Conservation (phyloP, 2,113 vertebrate species). For the Puffinus mauretanicus region DNA sequence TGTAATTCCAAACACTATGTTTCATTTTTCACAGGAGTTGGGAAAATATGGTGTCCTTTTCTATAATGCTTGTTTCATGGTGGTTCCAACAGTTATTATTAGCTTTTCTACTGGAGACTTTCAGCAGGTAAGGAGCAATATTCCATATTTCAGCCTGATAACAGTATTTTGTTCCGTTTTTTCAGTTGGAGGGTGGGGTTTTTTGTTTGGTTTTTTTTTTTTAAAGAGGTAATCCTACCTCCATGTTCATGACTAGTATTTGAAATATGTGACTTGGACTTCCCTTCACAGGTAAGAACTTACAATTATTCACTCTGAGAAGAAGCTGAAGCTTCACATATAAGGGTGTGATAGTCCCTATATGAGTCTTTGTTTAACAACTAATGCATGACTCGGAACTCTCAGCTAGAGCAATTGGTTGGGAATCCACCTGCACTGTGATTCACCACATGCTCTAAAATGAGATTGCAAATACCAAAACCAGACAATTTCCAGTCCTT, state of each 20-base stretch:
- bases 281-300: not conserved
- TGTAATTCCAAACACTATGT: not conserved
- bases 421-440: not conserved
- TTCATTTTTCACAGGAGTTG: conserved; percentile 76
- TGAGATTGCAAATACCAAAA: not conserved
- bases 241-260: not conserved
- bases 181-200: not conserved
- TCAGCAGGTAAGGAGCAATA: conserved; percentile 72
- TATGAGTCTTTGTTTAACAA: not conserved
- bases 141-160: not conserved
- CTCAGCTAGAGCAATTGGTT: not conserved
- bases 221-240: not conserved
- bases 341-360: not conserved
- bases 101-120: conserved; percentile 87
- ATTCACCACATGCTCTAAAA: not conserved
- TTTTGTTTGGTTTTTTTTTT: not conserved
- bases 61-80: conserved; percentile 91
- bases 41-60: conserved; percentile 92
- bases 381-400: fast-evolving
- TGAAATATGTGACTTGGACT: not conserved
- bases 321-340: not conserved
- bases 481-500: not conserved
- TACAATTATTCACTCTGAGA: not conserved
- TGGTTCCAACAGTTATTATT: conserved; percentile 81
- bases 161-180: not conserved